Conservation (phyloP, 2,113 vertebrate genomes). For the Rhineura floridana region DNA sequence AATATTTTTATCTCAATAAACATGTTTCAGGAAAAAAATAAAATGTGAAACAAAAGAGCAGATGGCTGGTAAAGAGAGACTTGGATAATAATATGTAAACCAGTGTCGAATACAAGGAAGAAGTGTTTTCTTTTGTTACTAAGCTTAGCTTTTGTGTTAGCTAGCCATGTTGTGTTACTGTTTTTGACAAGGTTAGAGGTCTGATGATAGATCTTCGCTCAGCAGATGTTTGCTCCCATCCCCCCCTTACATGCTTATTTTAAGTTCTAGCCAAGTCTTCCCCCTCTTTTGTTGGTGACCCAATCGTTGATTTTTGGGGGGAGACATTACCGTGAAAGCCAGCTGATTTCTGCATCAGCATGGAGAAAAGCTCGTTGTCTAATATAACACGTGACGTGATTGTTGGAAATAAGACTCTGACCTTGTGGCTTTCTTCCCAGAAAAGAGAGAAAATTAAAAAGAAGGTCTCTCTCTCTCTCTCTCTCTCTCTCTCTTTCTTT, state of each 20-base stretch:
- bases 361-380: neutral
- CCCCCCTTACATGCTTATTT: neutral
- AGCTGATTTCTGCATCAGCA: neutral
- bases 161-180: neutral
- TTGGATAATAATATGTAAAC: slow-evolving; percentile 13
- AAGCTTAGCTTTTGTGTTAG: neutral
- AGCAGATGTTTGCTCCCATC: neutral
- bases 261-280: neutral
- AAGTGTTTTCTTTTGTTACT: slow-evolving; percentile 1
- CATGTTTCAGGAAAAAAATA: no score
- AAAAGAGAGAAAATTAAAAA: neutral
- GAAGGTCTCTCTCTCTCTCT: neutral
- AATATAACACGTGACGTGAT: neutral
- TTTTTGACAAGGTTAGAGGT: neutral
- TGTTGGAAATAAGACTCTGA: neutral
- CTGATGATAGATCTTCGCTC: neutral
- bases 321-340: neutral
- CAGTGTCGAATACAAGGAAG: slow-evolving; percentile 7
- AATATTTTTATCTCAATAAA: slow-evolving; percentile 25
- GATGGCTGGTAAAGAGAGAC: slow-evolving; percentile 37
- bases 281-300: rapidly evolving
- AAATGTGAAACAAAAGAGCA: slow-evolving; percentile 35
- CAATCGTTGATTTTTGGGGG: neutral
- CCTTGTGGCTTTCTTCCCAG: neutral
- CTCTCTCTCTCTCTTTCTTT: no score